Base-by-base conservation (phyloP, 2,113 vertebrate genomes). In the Heterochromis multidens region DNA sequence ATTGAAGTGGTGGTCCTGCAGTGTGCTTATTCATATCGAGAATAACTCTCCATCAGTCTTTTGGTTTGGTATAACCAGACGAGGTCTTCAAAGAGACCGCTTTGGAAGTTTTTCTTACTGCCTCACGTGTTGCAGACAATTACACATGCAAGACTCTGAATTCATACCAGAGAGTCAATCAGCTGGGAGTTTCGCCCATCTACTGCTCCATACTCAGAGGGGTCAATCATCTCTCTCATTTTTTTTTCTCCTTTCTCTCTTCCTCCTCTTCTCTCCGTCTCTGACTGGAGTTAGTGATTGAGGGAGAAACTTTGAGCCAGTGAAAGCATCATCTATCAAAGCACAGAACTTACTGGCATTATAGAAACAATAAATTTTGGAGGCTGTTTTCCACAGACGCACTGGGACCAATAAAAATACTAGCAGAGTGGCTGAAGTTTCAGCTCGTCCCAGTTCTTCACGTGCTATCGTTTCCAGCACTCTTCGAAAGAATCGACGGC, bases 301-400 rank as follows among this genome's bases (percentile, higher is more conserved):
- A 93, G 89, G 65, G 88, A 89, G 79, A 80, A 74, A 84, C 86
- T 90, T 63, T 49, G 72, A 83, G 79, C 80, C 67, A 37, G 80
- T 93, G 91, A 94, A 88, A 88, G 91, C 83, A 49, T 82, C 87
- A 95, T 95, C 93, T 87, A 95, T 96, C 94, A 93, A 89, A 88
- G 88, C 49, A 6, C 56, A 90, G 65, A 92, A 88, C 74, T 85
- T 87, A 83, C 77, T 29, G 81, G 56, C 79, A 80, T 89, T 87
- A 77, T 78, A 85, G 82, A 92, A 90, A 92, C 83, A 91, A 88
- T 77, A 91, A 91, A 85, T 60, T 85, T 77, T 79, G 56, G 25
- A 61, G 70, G 83, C 70, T 86, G 60, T 89, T 92, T 94, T 91
- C 65, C 77, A 70, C 67, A n/a, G 90, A 63, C 78, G 82, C 94